phyloP scores from a whole-genome alignment of 2,797 vertebrate species.

The Sebastes vulpes region DNA sequence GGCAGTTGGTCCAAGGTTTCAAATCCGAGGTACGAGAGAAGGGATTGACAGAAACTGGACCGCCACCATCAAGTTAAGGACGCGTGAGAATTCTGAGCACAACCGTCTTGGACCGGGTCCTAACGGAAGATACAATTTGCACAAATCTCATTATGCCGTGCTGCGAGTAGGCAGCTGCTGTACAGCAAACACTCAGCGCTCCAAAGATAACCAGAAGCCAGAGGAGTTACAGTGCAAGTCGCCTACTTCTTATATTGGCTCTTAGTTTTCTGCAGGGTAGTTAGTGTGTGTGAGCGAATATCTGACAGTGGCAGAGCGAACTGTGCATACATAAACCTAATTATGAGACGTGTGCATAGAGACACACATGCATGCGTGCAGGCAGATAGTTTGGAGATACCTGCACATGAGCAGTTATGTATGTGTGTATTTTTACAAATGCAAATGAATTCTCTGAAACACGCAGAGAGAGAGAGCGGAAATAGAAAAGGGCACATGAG shows the following conservation, averaged over 20 bases:
- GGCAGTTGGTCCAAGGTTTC: not conserved
- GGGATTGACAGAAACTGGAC: not conserved
- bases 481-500: not conserved
- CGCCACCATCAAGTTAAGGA: conserved; percentile 14
- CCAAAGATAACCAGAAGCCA: conserved; percentile 59
- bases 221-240: conserved; percentile 49
- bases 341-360: conserved; percentile 17
- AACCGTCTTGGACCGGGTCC: conserved; percentile 30
- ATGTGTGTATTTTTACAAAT: conserved; percentile 5
- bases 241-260: conserved; percentile 62
- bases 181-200: conserved; percentile 51
- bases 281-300: conserved; percentile 22
- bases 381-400: conserved; percentile 7
- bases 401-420: conserved; percentile 11
- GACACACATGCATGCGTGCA: not conserved
- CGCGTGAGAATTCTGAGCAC: not conserved
- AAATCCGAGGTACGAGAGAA: not conserved
- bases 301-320: conserved; percentile 34
- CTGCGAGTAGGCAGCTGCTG: conserved; percentile 52
- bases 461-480: not conserved
- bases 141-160: conserved; percentile 60
- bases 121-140: conserved; percentile 41
- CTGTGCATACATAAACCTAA: conserved; percentile 49
- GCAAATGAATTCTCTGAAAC: conserved; percentile 11
- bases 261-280: conserved; percentile 53